Percentiles rank a stretch among this genome's conserved stretches.
Conservation (phyloP, 2,797 vertebrate species). For the Lerista edwardsae region DNA sequence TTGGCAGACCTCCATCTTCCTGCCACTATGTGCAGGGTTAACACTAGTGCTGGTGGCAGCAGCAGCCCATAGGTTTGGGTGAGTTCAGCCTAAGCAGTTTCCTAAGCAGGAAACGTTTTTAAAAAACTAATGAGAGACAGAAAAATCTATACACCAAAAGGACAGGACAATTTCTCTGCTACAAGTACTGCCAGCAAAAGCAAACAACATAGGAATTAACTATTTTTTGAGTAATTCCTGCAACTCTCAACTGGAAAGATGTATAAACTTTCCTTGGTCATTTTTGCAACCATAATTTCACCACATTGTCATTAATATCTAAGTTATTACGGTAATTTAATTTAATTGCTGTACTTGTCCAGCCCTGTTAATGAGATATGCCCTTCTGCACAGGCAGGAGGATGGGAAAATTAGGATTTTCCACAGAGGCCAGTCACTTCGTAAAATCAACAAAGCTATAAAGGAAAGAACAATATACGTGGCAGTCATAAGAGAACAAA, state of each 20-base stretch:
- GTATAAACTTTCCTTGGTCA: slow-evolving; percentile 51
- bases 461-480: slow-evolving; percentile 11
- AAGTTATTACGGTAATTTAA: slow-evolving; percentile 62
- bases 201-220: slow-evolving; percentile 28
- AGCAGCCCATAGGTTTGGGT: neutral
- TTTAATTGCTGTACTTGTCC: slow-evolving; percentile 61
- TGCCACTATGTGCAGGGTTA: no score
- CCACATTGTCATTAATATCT: slow-evolving; percentile 52
- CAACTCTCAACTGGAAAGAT: slow-evolving; percentile 6
- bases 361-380: slow-evolving; percentile 59
- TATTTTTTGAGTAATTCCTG: slow-evolving; percentile 47
- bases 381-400: slow-evolving; percentile 48
- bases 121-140: neutral
- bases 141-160: neutral
- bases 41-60: no score
- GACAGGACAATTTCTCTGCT: neutral
- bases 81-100: slow-evolving; percentile 26
- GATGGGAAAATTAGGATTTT: slow-evolving; percentile 52
- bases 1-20: no score
- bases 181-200: neutral
- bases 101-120: no score
- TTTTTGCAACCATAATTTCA: slow-evolving; percentile 61
- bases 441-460: slow-evolving; percentile 31
- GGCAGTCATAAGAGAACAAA: neutral
- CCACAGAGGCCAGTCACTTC: slow-evolving; percentile 32